Evolutionary conservation across 2,888 invertebrate species (phyloP).

Genomic region (Cerceris rybyensis): DNA sequence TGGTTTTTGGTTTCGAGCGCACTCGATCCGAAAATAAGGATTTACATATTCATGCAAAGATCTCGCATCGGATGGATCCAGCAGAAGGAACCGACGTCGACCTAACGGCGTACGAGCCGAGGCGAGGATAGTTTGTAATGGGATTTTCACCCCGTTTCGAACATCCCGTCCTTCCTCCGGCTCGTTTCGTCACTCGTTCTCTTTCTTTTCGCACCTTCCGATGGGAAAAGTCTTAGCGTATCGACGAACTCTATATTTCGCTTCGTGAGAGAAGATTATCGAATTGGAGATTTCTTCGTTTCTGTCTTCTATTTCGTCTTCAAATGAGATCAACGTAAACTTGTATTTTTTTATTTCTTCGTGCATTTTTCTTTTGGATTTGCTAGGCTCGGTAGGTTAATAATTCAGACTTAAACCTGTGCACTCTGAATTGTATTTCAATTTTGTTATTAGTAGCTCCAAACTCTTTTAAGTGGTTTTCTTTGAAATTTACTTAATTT

Average conservation of each 20-base stretch:
- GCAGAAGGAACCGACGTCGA: slow-evolving; percentile 70
- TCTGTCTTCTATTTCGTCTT: too few species aligned
- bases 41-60: slow-evolving; percentile 81
- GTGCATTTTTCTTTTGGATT: too few species aligned
- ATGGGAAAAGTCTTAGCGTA: slow-evolving; percentile 50
- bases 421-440: too few species aligned
- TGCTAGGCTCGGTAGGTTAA: too few species aligned
- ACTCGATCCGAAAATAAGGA: slow-evolving; percentile 81
- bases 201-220: slow-evolving; percentile 39
- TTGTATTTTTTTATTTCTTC: too few species aligned
- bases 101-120: slow-evolving; percentile 63
- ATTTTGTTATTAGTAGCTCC: too few species aligned
- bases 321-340: too few species aligned
- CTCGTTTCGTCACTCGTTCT: slow-evolving; percentile 14
- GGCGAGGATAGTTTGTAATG: slow-evolving; percentile 78
- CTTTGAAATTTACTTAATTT: too few species aligned
- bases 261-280: slow-evolving; percentile 17
- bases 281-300: slow-evolving; percentile 38
- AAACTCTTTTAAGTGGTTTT: too few species aligned
- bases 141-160: slow-evolving; percentile 74
- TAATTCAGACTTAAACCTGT: too few species aligned
- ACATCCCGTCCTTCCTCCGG: slow-evolving; percentile 14
- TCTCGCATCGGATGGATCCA: slow-evolving; percentile 71
- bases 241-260: slow-evolving; percentile 47
- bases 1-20: slow-evolving; percentile 81